phyloP scores from a whole-genome alignment of 2,888 invertebrate species.

The Ferrisia virgata region DNA sequence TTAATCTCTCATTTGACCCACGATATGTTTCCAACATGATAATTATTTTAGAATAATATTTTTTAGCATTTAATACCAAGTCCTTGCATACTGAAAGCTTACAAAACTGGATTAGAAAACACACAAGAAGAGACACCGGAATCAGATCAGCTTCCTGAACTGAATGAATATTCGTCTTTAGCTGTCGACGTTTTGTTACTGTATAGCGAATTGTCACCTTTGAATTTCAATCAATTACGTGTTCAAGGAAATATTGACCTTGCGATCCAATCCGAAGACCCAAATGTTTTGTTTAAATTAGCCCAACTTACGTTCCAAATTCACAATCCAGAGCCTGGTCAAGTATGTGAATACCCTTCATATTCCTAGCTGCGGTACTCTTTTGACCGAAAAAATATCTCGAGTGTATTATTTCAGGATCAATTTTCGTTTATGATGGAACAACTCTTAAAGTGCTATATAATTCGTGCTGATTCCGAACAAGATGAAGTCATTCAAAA shows the following conservation, averaged over 20 bases:
- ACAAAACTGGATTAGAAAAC: neutral
- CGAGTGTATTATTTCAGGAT: slow-evolving; percentile 8
- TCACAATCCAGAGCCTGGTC: neutral
- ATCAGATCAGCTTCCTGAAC: neutral
- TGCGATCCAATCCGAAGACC: neutral
- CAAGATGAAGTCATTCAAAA: slow-evolving; percentile 6
- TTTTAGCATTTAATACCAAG: neutral
- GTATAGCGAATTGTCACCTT: neutral
- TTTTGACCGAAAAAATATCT: neutral
- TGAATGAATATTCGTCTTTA: slow-evolving; percentile 13
- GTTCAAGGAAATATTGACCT: slow-evolving; percentile 1
- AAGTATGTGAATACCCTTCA: neutral
- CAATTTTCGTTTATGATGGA: slow-evolving; percentile 15
- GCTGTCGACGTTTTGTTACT: slow-evolving; percentile 5
- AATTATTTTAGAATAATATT: neutral
- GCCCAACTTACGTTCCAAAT: slow-evolving; percentile 29
- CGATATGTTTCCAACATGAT: neutral
- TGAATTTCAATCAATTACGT: slow-evolving; percentile 19
- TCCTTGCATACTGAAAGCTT: neutral
- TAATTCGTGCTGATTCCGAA: neutral
- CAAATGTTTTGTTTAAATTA: neutral
- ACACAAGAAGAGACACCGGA: neutral
- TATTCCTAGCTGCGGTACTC: neutral
- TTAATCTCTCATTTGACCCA: neutral
- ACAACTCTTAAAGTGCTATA: neutral